phyloP scores from a whole-genome alignment of 1,140 invertebrate species.

The Neodiprion lecontei region DNA sequence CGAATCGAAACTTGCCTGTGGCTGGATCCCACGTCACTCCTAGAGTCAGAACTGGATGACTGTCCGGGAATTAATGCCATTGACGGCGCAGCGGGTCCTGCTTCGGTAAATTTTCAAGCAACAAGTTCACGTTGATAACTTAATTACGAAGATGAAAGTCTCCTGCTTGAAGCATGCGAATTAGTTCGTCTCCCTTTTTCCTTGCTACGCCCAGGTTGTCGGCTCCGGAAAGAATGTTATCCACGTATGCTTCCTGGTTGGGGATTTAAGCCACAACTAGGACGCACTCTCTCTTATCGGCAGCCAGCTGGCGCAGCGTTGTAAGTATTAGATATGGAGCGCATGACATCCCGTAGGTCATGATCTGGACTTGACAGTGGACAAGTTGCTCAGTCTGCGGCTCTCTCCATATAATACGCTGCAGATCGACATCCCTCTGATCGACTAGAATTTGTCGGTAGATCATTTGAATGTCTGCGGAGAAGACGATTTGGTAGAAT shows the following conservation, averaged over 20 bases:
- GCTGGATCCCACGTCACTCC: not conserved
- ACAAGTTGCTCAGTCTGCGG: not conserved
- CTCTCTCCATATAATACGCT: conserved; percentile 15
- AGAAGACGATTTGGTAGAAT: conserved; percentile 7
- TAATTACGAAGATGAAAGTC: not conserved
- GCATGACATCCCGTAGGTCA: conserved; percentile 9
- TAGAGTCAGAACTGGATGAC: not conserved
- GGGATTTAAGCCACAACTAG: conserved; percentile 6
- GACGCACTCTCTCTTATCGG: conserved; percentile 12
- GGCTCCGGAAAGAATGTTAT: not conserved
- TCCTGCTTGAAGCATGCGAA: not conserved
- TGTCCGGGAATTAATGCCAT: not conserved
- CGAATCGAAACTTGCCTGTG: not conserved
- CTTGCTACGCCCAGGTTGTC: not conserved
- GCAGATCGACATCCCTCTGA: not conserved
- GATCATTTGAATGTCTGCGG: conserved; percentile 17
- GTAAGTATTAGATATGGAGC: conserved; percentile 29
- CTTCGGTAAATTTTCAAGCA: not conserved
- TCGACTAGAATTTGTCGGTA: conserved; percentile 1
- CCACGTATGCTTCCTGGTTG: not conserved
- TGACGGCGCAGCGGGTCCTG: no score
- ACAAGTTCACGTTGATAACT: not conserved
- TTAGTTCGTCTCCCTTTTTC: not conserved
- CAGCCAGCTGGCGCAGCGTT: conserved; percentile 30
- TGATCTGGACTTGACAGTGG: not conserved